Evolutionary conservation across 2,888 invertebrate genomes (phyloP).

Genomic region (Synergus gifuensis): DNA sequence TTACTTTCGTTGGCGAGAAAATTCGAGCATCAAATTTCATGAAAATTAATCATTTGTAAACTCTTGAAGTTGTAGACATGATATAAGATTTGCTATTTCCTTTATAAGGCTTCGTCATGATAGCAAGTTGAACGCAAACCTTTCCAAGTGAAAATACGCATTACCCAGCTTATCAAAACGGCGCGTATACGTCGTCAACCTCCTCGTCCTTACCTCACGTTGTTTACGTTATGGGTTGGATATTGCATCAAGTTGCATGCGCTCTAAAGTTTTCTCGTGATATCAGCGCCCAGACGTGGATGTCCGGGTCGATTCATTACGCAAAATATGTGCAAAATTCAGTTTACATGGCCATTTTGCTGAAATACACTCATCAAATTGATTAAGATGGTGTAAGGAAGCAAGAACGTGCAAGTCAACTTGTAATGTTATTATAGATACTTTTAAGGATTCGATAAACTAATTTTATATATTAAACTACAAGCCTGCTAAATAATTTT

Average conservation of each 20-base stretch:
- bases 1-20: not conserved
- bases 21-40: not conserved
- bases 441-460: conserved; percentile 19
- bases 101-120: conserved; percentile 12
- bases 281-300: conserved; percentile 1
- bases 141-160: conserved; percentile 55
- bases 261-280: conserved; percentile 53
- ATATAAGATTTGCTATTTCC: conserved; percentile 1
- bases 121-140: conserved; percentile 46
- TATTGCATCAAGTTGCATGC: conserved; percentile 56
- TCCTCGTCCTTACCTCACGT: conserved; percentile 46
- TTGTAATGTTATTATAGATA: conserved; percentile 14
- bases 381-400: not conserved
- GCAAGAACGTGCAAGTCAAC: not conserved
- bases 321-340: conserved; percentile 45
- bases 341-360: conserved; percentile 42
- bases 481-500: not conserved
- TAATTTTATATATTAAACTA: conserved; percentile 17
- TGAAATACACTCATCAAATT: conserved; percentile 17
- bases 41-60: not conserved
- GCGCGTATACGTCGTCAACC: conserved; percentile 52
- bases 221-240: conserved; percentile 57
- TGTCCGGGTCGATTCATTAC: conserved; percentile 49
- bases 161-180: conserved; percentile 56
- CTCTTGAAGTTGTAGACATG: not conserved